phyloP scores from a whole-genome alignment of 2,113 vertebrate genomes.

The Macrotus californicus region DNA sequence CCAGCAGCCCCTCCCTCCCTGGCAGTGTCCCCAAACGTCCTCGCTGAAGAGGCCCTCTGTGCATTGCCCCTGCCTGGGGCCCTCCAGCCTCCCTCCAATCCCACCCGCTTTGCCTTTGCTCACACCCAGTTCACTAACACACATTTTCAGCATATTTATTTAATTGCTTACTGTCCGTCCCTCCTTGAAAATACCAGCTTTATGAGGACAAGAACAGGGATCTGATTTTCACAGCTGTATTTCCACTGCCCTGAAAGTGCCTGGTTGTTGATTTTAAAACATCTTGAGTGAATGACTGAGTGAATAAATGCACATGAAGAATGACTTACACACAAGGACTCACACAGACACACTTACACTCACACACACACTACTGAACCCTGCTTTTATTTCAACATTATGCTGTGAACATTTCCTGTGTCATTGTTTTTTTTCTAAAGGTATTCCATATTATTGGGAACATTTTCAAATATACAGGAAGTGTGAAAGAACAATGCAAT shows the following conservation, averaged over 20 bases:
- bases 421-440: not conserved
- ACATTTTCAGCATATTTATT: not conserved
- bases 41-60: not conserved
- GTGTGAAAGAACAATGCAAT: not conserved
- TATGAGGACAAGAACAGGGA: not conserved
- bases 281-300: not conserved
- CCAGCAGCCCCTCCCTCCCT: not conserved
- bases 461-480: not conserved
- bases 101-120: not conserved
- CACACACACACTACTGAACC: not conserved
- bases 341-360: too few species aligned
- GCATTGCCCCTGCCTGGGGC: fast-evolving
- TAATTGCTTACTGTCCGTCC: not conserved
- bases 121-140: not conserved
- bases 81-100: not conserved
- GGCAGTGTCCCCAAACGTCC: not conserved
- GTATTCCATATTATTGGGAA: not conserved
- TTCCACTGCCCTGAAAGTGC: not conserved
- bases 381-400: not conserved
- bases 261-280: not conserved
- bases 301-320: too few species aligned
- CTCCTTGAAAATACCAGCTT: not conserved
- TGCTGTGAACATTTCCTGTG: not conserved
- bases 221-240: not conserved
- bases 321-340: too few species aligned